Evolutionary conservation across 1,140 invertebrate species (phyloP), one percentile per base, ranked within the genome.

Genomic region (Parapsyche elsis): DNA sequence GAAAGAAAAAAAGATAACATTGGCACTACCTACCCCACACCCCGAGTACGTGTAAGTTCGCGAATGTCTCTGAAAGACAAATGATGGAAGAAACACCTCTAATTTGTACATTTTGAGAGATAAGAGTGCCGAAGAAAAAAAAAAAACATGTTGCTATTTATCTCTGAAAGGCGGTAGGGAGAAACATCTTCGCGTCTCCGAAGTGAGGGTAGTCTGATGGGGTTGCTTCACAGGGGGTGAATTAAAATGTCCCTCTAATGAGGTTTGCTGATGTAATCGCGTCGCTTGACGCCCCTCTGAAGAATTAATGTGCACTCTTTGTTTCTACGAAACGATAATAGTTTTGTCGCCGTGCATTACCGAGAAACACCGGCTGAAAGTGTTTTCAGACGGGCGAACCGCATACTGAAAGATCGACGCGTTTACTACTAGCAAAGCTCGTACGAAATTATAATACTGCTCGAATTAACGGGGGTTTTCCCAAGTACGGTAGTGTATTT

Each of bases 201-300:
- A 38, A 38, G 2, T 38, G 30, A 38, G 30, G 30, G 30, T 38
- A 38, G 30, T 24, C 64, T 67, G 64, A 67, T 67, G 64, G 24
- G 64, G 7, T 49, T 26, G 26, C 70, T 57, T 24, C 26, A 23
- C 67, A 45, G 64, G 80, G 71, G 80, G 59, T 53, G 77, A 81
- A 81, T 81, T 81, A 81, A 81, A 81, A 81, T 75, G 59, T 57
- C 57, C 77, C 73, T 79, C 70, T 81, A 81, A 81, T 79, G 80
- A 81, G 80, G 80, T 81, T 81, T 74, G 80, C 80, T 76, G 76
- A 81, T 81, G 77, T 81, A 79, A 81, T 81, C 73, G 49, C 49
- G 2, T 53, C 16, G 2, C 12, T 53, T 53, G 49, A 53, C 49
- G 49, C 16, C 49, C 5, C 49, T 38, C 30, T 53, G 10, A 53